Conservation (phyloP, 2,888 invertebrate genomes). For the Pherbina coryleti region DNA sequence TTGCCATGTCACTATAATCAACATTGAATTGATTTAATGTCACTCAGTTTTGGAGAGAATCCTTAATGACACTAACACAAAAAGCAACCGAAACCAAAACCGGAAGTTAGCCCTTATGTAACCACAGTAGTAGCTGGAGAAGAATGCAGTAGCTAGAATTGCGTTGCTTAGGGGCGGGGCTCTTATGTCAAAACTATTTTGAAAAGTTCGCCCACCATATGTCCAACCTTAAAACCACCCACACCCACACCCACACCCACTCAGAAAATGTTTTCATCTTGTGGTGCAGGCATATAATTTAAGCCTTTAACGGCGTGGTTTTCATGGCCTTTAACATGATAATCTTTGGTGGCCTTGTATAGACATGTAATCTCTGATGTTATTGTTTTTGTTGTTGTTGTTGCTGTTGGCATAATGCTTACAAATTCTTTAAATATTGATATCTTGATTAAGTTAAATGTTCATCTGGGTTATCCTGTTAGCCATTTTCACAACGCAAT, state of each 20-base stretch:
- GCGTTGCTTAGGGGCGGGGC: too few relatives aligned
- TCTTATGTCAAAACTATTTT: too few relatives aligned
- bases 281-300: too few relatives aligned
- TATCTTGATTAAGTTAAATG: slow-evolving; percentile 67
- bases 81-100: background rate
- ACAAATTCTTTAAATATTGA: slow-evolving; percentile 63
- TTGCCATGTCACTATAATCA: background rate
- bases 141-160: too few relatives aligned
- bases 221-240: too few relatives aligned
- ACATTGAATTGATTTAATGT: slow-evolving; percentile 11
- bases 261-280: too few relatives aligned
- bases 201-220: too few relatives aligned
- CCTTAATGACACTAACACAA: background rate
- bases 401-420: slow-evolving; percentile 2
- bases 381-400: background rate
- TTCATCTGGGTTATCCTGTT: slow-evolving; percentile 58
- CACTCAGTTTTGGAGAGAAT: background rate
- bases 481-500: slow-evolving; percentile 50
- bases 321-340: too few relatives aligned
- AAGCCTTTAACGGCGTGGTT: too few relatives aligned
- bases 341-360: too few relatives aligned
- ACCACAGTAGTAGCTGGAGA: background rate
- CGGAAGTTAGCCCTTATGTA: background rate
- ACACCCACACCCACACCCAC: too few relatives aligned
- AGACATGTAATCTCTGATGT: too few relatives aligned